Evolutionary conservation across 2,113 vertebrate species (phyloP).

Genomic region (Urocitellus parryii): DNA sequence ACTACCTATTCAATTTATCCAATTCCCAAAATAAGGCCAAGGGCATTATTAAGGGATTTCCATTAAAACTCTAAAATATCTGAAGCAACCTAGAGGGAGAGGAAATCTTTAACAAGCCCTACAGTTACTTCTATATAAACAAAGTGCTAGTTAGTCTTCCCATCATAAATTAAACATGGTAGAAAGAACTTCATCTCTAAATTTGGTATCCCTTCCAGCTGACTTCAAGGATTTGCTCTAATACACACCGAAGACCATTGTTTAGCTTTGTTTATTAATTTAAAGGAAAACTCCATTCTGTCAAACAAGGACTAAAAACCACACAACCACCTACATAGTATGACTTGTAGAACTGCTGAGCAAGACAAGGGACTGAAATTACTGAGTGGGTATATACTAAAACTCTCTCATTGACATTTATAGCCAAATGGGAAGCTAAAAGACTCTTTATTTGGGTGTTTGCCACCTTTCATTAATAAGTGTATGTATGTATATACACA

Average conservation of each 20-base stretch:
- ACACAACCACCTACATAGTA: conserved; percentile 60
- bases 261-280: conserved; percentile 65
- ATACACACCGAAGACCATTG: conserved; percentile 61
- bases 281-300: conserved; percentile 19
- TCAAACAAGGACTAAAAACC: conserved; percentile 68
- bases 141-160: conserved; percentile 35
- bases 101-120: conserved; percentile 38
- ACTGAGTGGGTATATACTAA: not conserved
- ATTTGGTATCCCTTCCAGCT: conserved; percentile 66
- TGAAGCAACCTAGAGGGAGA: not conserved
- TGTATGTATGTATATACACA: not conserved
- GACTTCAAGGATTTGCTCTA: conserved; percentile 64
- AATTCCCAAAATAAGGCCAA: conserved; percentile 1
- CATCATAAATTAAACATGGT: conserved; percentile 53
- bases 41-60: conserved; percentile 24
- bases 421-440: not conserved
- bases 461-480: not conserved
- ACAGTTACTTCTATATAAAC: conserved; percentile 57
- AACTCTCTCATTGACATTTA: not conserved
- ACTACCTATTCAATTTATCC: conserved; percentile 39
- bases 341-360: conserved; percentile 68
- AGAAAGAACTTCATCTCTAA: conserved; percentile 60
- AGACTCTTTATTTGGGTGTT: not conserved
- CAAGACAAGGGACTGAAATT: conserved; percentile 33
- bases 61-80: not conserved